These are phyloP conservation scores for Protodeltote pygarga DNA, from an alignment of 2,888 invertebrate species.

Conservation along the genomic window DNA sequence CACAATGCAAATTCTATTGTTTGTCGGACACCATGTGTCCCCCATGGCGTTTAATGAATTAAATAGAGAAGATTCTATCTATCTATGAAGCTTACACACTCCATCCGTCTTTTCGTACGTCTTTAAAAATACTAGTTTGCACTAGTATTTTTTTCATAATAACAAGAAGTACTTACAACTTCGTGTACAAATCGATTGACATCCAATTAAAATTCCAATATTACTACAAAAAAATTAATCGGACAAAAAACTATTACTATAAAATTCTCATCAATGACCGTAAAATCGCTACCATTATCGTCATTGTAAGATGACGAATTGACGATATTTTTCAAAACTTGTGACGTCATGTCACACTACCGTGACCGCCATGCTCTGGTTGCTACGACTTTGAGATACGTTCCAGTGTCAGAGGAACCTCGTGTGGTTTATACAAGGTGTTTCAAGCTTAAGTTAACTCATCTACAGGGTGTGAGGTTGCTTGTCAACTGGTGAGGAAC, in stretches of 20 bases:
- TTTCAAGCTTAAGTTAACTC: too few relatives aligned
- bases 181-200: neutral
- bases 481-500: too few relatives aligned
- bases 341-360: slow-evolving; percentile 55
- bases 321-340: slow-evolving; percentile 36
- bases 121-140: too few relatives aligned
- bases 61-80: too few relatives aligned
- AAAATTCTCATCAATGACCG: slow-evolving; percentile 16
- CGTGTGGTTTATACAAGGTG: slow-evolving; percentile 9
- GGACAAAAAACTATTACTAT: slow-evolving; percentile 12
- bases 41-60: too few relatives aligned
- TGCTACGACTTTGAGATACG: slow-evolving; percentile 63
- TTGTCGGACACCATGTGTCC: too few relatives aligned
- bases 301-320: slow-evolving; percentile 16
- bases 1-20: too few relatives aligned
- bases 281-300: slow-evolving; percentile 27
- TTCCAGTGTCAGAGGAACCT: slow-evolving; percentile 59
- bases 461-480: too few relatives aligned
- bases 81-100: too few relatives aligned
- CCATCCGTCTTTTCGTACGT: too few relatives aligned
- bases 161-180: neutral
- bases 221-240: neutral
- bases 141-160: neutral
- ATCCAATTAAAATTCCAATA: neutral
- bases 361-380: slow-evolving; percentile 69